phyloP scores from a whole-genome alignment of 2,113 vertebrate genomes.

The Aegotheles bennettii region DNA sequence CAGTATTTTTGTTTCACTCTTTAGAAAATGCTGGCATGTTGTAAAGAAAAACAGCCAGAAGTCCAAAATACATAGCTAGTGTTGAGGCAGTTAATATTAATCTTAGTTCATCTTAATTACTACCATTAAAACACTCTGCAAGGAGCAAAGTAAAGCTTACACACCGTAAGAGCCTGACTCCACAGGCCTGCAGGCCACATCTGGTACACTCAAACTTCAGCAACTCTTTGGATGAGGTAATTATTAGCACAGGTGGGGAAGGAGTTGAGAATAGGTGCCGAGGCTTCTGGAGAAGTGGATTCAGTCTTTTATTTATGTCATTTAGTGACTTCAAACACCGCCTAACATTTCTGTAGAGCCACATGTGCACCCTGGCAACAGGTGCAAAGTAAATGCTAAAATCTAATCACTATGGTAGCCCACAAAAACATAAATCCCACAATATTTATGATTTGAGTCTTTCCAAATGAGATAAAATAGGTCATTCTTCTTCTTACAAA shows the following conservation, averaged over 20 bases:
- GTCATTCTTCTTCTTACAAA: background rate
- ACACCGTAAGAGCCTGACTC: background rate
- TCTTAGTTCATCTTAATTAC: background rate
- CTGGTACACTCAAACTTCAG: background rate
- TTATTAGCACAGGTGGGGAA: slow-evolving; percentile 40
- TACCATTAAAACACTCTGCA: background rate
- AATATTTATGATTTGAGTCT: background rate
- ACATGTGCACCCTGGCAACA: background rate
- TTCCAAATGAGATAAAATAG: slow-evolving; percentile 18
- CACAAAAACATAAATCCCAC: background rate
- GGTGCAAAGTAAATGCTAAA: background rate
- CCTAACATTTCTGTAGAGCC: background rate
- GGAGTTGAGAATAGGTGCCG: background rate
- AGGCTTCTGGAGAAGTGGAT: background rate
- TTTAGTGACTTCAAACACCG: background rate
- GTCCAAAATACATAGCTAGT: background rate
- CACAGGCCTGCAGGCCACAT: background rate
- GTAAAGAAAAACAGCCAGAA: background rate
- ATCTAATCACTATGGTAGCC: background rate
- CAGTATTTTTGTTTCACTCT: background rate
- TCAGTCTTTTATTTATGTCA: background rate
- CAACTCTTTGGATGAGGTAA: background rate
- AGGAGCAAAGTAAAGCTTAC: background rate
- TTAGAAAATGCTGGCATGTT: background rate
- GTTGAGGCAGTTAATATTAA: background rate